A percentile compares a stretch with the other conserved stretches of the same genome.
Evolutionary conservation across 1,140 invertebrate species (phyloP).

Genomic region (Temnothorax longispinosus): DNA sequence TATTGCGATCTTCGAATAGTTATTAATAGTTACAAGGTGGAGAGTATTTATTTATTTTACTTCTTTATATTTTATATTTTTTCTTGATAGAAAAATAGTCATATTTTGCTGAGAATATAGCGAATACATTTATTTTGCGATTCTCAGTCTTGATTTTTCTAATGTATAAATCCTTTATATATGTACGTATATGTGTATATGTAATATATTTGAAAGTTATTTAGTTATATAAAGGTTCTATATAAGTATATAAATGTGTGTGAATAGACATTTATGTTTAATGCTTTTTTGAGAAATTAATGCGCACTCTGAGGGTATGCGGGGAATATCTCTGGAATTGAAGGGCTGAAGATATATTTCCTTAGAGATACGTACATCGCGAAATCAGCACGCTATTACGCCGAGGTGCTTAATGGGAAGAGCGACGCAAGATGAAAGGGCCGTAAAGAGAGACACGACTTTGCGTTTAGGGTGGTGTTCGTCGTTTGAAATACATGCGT

Average conservation of each 20-base stretch:
- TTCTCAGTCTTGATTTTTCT: background rate
- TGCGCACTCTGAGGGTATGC: background rate
- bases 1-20: background rate
- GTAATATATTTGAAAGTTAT: background rate
- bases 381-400: slow-evolving; percentile 37
- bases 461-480: slow-evolving; percentile 73
- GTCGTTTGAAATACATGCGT: slow-evolving; percentile 33
- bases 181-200: background rate
- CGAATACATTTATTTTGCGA: background rate
- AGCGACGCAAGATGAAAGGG: slow-evolving; percentile 49
- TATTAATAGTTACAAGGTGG: background rate
- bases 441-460: slow-evolving; percentile 70
- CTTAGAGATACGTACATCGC: slow-evolving; percentile 18
- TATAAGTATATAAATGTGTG: background rate
- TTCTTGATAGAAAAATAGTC: background rate
- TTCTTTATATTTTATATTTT: too few species aligned
- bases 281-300: background rate
- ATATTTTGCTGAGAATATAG: background rate
- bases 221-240: background rate
- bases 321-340: slow-evolving; percentile 16
- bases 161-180: background rate
- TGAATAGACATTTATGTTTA: background rate
- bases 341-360: background rate
- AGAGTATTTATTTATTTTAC: background rate
- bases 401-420: slow-evolving; percentile 69